These are phyloP conservation scores for Tortrix viridana DNA, from an alignment of 2,888 invertebrate genomes.

Conservation along the genomic window DNA sequence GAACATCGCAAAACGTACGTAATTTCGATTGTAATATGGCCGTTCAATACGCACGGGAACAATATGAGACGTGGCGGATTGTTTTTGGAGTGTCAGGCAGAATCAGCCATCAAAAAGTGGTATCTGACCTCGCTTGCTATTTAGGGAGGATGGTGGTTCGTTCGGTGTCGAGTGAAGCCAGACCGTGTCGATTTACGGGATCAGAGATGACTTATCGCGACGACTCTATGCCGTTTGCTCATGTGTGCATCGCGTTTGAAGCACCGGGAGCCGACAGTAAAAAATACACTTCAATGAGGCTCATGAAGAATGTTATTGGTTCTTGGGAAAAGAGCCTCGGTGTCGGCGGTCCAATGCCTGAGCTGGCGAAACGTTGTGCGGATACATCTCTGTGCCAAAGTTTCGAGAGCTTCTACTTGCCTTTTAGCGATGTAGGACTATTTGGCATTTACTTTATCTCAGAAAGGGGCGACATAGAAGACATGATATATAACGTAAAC, in stretches of 20 bases:
- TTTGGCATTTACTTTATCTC: conserved; percentile 78
- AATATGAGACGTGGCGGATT: conserved; percentile 82
- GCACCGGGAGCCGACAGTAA: conserved; percentile 63
- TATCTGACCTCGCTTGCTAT: rapidly evolving
- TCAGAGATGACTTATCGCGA: conserved; percentile 57
- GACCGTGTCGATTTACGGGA: conserved; percentile 52
- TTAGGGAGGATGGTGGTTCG: no score
- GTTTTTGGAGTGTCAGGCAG: conserved; percentile 89
- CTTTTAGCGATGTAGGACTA: conserved; percentile 70
- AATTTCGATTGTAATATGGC: conserved; percentile 75
- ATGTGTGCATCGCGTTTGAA: conserved; percentile 75
- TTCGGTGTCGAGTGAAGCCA: conserved; percentile 40
- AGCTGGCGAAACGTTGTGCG: conserved; percentile 58
- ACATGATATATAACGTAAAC: conserved; percentile 64
- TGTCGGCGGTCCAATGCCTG: conserved; percentile 55
- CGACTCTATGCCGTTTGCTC: conserved; percentile 71
- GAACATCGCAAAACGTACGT: conserved; percentile 87
- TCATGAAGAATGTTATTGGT: conserved; percentile 67
- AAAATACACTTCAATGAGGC: conserved; percentile 61
- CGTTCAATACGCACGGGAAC: conserved; percentile 48
- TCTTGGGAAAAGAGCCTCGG: conserved; percentile 68
- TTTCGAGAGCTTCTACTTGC: conserved; percentile 72
- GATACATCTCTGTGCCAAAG: conserved; percentile 59
- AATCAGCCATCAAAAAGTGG: conserved; percentile 82
- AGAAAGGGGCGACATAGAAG: conserved; percentile 57